phyloP scores from a whole-genome alignment of 2,113 vertebrate genomes.

The Alethe diademata region DNA sequence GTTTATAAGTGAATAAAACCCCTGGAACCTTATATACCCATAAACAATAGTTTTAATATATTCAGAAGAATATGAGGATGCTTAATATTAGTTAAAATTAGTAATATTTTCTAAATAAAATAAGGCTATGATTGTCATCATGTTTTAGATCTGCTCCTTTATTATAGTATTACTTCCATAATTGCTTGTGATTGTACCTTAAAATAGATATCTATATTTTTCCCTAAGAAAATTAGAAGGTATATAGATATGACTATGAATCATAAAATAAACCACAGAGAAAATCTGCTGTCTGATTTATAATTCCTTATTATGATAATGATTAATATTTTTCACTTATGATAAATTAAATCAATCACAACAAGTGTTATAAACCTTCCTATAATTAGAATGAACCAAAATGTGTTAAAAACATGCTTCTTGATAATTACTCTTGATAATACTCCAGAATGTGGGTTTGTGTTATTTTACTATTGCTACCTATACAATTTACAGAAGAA shows the following conservation, averaged over 20 bases:
- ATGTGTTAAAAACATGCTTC: background rate
- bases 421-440: constrained; percentile 4
- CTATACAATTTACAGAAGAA: background rate
- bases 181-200: background rate
- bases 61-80: background rate
- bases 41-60: background rate
- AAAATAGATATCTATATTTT: background rate
- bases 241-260: background rate
- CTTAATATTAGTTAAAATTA: background rate
- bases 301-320: background rate
- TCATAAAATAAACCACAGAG: background rate
- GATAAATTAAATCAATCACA: background rate
- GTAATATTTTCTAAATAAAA: background rate
- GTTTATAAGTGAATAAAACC: background rate
- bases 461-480: background rate
- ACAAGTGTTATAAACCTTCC: background rate
- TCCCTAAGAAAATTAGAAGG: background rate
- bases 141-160: background rate
- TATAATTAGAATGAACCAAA: constrained; percentile 35
- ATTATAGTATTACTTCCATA: background rate
- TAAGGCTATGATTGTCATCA: background rate
- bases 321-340: background rate
- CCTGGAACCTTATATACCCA: accelerated
- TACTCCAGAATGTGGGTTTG: background rate
- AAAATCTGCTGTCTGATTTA: background rate